Evolutionary conservation across 2,797 vertebrate species (phyloP).

Genomic region (Acipenser transmontanus): DNA sequence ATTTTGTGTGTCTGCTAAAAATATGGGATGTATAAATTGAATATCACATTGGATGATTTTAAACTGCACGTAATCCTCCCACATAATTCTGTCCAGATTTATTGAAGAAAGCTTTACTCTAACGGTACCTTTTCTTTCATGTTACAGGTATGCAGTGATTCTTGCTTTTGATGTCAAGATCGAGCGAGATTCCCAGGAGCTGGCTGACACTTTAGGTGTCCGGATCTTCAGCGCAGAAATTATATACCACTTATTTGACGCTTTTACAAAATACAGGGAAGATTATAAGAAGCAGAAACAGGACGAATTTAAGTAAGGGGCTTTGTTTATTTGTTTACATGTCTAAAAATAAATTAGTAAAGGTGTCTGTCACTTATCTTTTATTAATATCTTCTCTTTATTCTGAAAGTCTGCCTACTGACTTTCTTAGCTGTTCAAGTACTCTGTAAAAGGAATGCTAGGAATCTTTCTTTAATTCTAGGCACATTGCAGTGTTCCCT

Average conservation of each 20-base stretch:
- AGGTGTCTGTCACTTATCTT: too few species aligned
- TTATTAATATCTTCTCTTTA: too few species aligned
- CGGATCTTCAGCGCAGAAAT: conserved; percentile 93
- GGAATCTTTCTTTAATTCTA: conserved; percentile 32
- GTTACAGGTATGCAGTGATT: conserved; percentile 80
- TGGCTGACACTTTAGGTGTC: conserved; percentile 92
- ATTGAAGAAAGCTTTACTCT: too few species aligned
- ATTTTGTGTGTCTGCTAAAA: too few species aligned
- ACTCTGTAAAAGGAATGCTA: too few species aligned
- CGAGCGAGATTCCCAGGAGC: conserved; percentile 91
- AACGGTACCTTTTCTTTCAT: not conserved
- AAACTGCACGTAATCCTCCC: too few species aligned
- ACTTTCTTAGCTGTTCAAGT: not conserved
- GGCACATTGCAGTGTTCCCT: conserved; percentile 89
- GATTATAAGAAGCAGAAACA: conserved; percentile 98
- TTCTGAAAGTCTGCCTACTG: not conserved
- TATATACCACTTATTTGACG: conserved; percentile 95
- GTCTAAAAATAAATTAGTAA: too few species aligned
- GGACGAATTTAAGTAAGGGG: conserved; percentile 91
- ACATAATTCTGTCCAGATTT: too few species aligned
- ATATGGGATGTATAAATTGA: too few species aligned
- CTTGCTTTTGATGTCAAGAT: conserved; percentile 94
- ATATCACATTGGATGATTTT: too few species aligned
- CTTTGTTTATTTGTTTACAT: conserved; percentile 10
- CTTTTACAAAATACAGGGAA: conserved; percentile 94